Base-by-base conservation (phyloP, 2,113 vertebrate genomes). In the Anser cygnoides region DNA sequence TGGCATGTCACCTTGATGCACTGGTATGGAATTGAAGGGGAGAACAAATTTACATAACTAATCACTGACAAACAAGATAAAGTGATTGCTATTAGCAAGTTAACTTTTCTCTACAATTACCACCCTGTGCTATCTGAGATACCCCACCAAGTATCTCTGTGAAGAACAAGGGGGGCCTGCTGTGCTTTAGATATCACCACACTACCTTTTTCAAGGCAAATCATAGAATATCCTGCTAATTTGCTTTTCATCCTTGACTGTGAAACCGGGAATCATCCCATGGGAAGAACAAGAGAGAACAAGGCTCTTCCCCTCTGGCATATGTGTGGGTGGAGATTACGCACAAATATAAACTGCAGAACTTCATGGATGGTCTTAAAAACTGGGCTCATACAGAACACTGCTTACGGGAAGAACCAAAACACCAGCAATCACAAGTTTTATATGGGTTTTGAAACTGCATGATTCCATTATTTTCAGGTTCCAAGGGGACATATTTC, bases 31-130 rank as follows among this genome's bases (percentile, higher is more conserved):
- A 87, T 82, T 82, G 91, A 96, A 96, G 58, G 74, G 80, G 71
- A 91, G 92, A 94, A 95, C 91, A 94, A 92, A 97, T 96, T 95
- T 95, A 92, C 95, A 96, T 96, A 95, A 85, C 93, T 97, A 96
- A 95, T 97, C 91, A 95, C 91, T 93, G 91, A 84, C 90, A 97
- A 97, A 94, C 95, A 95, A 97, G 95, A 95, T 95, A 96, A 97
- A 96, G 84, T 93, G 96, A 96, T 96, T 96, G 93, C 92, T 91
- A 93, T 96, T 96, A 96, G 88, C 92, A 94, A 95, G 95, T 96
- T 93, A 96, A 96, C 96, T 95, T 96, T 96, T 93, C 90, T 93
- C 41, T 87, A 95, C 92, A 94, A 96, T 96, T 96, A 95, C 89
- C 86, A 93, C 93, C 70, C 90, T 92, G 70, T 78, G 90, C 58